A percentile compares a stretch with the other conserved stretches of the same genome.
Conservation (phyloP, 1,140 invertebrate genomes). For the Drosophila baimaii region DNA sequence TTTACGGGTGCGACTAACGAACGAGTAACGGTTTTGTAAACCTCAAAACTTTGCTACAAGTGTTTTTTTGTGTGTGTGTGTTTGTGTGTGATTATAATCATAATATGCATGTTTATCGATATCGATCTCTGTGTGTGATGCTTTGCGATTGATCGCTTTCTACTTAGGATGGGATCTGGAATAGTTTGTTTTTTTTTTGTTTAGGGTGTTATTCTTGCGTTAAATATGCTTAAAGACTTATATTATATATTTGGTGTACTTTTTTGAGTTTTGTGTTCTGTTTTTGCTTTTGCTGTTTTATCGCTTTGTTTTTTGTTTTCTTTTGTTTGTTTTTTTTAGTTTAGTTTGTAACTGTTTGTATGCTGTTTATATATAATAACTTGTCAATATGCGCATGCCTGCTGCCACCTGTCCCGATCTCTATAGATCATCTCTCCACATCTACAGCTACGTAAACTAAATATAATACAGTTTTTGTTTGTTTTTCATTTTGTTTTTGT, state of each 20-base stretch:
- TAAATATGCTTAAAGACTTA: conserved; percentile 57
- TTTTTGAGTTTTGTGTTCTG: conserved; percentile 56
- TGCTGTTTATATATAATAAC: conserved; percentile 40
- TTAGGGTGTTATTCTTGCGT: conserved; percentile 41
- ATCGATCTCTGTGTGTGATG: conserved; percentile 45
- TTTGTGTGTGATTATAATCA: conserved; percentile 33
- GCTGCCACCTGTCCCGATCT: conserved; percentile 48
- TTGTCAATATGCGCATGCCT: conserved; percentile 54
- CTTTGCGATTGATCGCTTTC: conserved; percentile 47
- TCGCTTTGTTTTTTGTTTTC: conserved; percentile 28
- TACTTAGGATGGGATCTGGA: conserved; percentile 43
- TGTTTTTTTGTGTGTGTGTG: conserved; percentile 11
- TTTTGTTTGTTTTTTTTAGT: conserved; percentile 20
- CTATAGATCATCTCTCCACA: conserved; percentile 26
- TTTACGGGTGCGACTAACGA: conserved; percentile 51
- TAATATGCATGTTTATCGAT: conserved; percentile 35
- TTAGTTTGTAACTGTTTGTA: conserved; percentile 55
- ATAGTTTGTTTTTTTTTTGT: no score
- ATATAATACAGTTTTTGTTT: conserved; percentile 77
- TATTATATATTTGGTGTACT: conserved; percentile 57
- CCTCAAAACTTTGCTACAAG: conserved; percentile 51
- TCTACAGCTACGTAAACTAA: conserved; percentile 70
- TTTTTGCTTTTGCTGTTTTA: conserved; percentile 41
- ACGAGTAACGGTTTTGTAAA: conserved; percentile 54
- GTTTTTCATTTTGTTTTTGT: conserved; percentile 18